Evolutionary conservation across 2,797 vertebrate species (phyloP), one percentile per base, ranked within the genome.

Genomic region (Odontamblyopus lacepedii): DNA sequence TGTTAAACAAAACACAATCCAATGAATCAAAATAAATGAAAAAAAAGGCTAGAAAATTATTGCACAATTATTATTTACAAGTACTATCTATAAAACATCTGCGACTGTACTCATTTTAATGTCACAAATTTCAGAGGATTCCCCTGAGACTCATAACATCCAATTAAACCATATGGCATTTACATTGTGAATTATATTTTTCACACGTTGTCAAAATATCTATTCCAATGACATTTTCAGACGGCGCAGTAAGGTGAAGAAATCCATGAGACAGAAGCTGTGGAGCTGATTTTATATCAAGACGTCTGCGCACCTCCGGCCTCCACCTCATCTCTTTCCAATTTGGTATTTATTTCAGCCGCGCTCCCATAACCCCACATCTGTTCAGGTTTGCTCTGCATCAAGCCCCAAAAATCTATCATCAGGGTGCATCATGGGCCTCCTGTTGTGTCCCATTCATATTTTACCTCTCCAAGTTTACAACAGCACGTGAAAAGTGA

Each of bases 371-470:
- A 75, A 81, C 78, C 74, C 73, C 62, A 69, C 71, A 79, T 79
- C 85, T 81, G 72, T 74, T 63, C 70, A 77, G 80, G 74, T 67
- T 63, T 83, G 71, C 70, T 76, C 67, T 71, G 78, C 77, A 81
- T 86, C 78, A 86, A 84, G 74, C 85, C 83, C 82, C 78, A 60
- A 84, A 63, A 84, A 80, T 85, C 84, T 84, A 78, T 86, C 87
- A 86, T 88, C 79, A 86, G 82, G 74, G 81, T 78, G 70, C 53
- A 56, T 44, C 7, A 78, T 57, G 74, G 65, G 77, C 61, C 70
- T 73, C 69, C 55, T 6, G 7, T 80, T 63, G 74, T 81, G 73
- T 68, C 51, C 71, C 68, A 69, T 71, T 73, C 38, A 44, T 61
- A n/a, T 75, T 67, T 71, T 48, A 53, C 75, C 12, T 4, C 57